These are phyloP conservation scores for Drosophila stalkeri DNA, from an alignment of 2,888 invertebrate species.

Conservation along the genomic window DNA sequence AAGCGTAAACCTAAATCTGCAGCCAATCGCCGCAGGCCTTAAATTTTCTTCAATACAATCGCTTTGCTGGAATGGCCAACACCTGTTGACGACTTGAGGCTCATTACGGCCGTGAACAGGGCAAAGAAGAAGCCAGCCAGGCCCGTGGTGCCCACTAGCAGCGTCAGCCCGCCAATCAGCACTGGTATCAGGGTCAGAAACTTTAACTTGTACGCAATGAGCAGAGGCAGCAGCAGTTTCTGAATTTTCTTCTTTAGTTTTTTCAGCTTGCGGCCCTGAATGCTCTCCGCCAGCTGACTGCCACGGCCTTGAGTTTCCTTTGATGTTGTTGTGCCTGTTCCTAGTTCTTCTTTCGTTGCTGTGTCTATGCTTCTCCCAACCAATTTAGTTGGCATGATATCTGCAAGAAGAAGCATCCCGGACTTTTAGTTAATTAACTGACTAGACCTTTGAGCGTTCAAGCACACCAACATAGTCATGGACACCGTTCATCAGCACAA, in stretches of 20 bases:
- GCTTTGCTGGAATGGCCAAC: slow-evolving; percentile 69
- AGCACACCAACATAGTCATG: slow-evolving; percentile 32
- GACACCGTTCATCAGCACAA: slow-evolving; percentile 12
- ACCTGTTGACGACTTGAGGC: slow-evolving; percentile 86
- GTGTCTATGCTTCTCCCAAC: slow-evolving; percentile 4
- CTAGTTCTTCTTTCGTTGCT: slow-evolving; percentile 1
- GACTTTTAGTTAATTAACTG: slow-evolving; percentile 65
- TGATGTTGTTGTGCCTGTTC: slow-evolving; percentile 42
- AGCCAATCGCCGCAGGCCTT: slow-evolving; percentile 29
- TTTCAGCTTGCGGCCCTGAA: slow-evolving; percentile 81
- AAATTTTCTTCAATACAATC: slow-evolving; percentile 73
- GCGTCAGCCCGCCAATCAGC: slow-evolving; percentile 89
- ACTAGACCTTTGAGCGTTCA: slow-evolving; percentile 44
- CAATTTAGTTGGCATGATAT: slow-evolving; percentile 42
- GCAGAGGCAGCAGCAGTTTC: slow-evolving; percentile 90
- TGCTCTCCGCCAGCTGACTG: slow-evolving; percentile 34
- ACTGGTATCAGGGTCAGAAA: slow-evolving; percentile 92
- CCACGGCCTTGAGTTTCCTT: slow-evolving; percentile 73
- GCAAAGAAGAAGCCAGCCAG: slow-evolving; percentile 95
- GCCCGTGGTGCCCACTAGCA: slow-evolving; percentile 92
- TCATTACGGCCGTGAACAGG: slow-evolving; percentile 93
- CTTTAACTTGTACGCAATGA: slow-evolving; percentile 93
- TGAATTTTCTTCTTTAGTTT: slow-evolving; percentile 88
- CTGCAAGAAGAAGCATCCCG: slow-evolving; percentile 35
- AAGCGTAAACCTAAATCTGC: slow-evolving; percentile 22